Conservation (phyloP, 2,888 invertebrate genomes). For the Tipula vernalis region DNA sequence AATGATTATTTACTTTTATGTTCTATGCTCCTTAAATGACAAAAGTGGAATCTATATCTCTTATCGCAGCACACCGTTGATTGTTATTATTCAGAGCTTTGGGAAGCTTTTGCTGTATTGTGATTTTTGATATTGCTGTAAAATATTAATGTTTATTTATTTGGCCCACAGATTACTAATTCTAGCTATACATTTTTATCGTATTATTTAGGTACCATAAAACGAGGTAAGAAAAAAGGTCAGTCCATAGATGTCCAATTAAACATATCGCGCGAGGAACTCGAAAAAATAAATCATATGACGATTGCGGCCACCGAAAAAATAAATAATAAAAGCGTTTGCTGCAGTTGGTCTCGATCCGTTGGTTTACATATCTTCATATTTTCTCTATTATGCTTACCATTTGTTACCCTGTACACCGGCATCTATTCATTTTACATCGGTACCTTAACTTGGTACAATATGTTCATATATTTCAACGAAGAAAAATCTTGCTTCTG, state of each 20-base stretch:
- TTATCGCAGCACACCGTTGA: no score
- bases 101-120: no score
- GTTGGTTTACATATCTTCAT: slow-evolving; percentile 54
- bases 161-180: no score
- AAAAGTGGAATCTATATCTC: no score
- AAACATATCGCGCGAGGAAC: slow-evolving; percentile 56
- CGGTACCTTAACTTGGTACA: slow-evolving; percentile 66
- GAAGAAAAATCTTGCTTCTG: slow-evolving; percentile 51
- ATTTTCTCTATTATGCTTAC: slow-evolving; percentile 50
- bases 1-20: no score
- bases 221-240: slow-evolving; percentile 56
- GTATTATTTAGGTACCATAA: slow-evolving; percentile 45
- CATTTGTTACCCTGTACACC: slow-evolving; percentile 51
- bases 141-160: no score
- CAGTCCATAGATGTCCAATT: slow-evolving; percentile 59
- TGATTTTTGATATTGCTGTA: no score
- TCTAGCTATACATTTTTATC: not conserved
- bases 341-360: slow-evolving; percentile 41
- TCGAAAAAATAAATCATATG: slow-evolving; percentile 53
- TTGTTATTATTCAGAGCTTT: no score
- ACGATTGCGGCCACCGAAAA: slow-evolving; percentile 41
- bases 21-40: no score
- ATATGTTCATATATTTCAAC: slow-evolving; percentile 54
- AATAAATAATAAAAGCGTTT: slow-evolving; percentile 42
- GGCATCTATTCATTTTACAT: slow-evolving; percentile 58